Evolutionary conservation across 2,888 invertebrate genomes (phyloP), one percentile per base, ranked within the genome.

Genomic region (Acleris holmiana): DNA sequence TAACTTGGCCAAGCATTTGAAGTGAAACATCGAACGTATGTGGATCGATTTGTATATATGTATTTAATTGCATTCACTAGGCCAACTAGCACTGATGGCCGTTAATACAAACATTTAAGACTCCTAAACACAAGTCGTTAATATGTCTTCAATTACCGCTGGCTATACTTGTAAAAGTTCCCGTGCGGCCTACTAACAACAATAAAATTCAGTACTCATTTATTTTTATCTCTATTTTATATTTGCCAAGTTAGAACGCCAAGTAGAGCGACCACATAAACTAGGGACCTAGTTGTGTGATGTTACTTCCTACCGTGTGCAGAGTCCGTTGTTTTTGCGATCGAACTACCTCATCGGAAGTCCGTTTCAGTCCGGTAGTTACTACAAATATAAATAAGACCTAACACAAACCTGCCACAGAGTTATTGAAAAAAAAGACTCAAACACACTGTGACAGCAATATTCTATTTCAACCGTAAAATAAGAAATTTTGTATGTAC

Each of bases 281-380:
- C 50, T 17, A 57, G 29, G 23, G 50, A n/a, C 46, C 13, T 41
- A 25, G 23, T 25, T 61, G 18, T 44, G 59, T 59, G 59, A 51
- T 25, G 49, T 23, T 23, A 23, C 23, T 8, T 17, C 48, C 10
- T 53, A 25, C 25, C 5, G 41, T 10, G 55, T 25, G 61, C 41
- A 29, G 19, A 15, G 58, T 29, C 41, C 58, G 25, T 44, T 41
- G 62, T 25, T 49, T 49, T 40, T 17, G 29, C 41, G 48, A 18
- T 59, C 53, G 44, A 44, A 25, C 55, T 13, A 41, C 17, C 44
- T 50, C 41, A 18, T 3, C 46, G 64, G 46, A 59, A 64, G 54
- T 50, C 29, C 44, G 21, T 41, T 35, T 59, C 64, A 65, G 65
- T 65, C 59, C 63, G 41, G 58, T 48, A 54, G 65, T 59, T 65